Conservation (phyloP, 2,113 vertebrate species). For the Cryptotis parvus region DNA sequence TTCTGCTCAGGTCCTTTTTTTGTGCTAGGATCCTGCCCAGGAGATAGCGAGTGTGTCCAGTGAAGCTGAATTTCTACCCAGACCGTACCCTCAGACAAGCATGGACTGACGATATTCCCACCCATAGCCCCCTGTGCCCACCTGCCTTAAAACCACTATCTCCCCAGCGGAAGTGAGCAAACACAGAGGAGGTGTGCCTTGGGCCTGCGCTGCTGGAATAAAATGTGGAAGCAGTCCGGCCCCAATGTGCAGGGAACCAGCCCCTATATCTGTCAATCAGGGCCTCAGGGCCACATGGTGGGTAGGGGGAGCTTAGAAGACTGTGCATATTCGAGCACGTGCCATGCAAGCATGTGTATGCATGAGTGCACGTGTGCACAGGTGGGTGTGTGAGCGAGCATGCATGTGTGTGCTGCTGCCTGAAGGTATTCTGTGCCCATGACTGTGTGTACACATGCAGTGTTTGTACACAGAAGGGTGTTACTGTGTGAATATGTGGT, state of each 20-base stretch:
- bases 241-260: background rate
- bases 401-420: background rate
- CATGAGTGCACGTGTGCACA: background rate
- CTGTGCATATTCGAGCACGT: background rate
- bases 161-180: background rate
- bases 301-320: fast-evolving
- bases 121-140: background rate
- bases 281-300: background rate
- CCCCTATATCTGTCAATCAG: fast-evolving
- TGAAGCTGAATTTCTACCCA: background rate
- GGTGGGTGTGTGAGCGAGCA: background rate
- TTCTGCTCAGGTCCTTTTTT: background rate
- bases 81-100: background rate
- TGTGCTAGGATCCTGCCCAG: conserved; percentile 32
- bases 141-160: background rate
- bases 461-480: background rate
- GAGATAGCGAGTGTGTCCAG: background rate
- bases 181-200: fast-evolving
- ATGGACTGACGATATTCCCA: background rate
- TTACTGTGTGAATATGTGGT: background rate
- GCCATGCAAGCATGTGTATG: no score
- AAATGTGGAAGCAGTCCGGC: background rate
- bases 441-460: background rate
- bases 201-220: background rate
- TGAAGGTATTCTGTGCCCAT: background rate